Evolutionary conservation across 2,797 vertebrate species (phyloP), one percentile per base, ranked within the genome.

Genomic region (Alfaro cultratus): DNA sequence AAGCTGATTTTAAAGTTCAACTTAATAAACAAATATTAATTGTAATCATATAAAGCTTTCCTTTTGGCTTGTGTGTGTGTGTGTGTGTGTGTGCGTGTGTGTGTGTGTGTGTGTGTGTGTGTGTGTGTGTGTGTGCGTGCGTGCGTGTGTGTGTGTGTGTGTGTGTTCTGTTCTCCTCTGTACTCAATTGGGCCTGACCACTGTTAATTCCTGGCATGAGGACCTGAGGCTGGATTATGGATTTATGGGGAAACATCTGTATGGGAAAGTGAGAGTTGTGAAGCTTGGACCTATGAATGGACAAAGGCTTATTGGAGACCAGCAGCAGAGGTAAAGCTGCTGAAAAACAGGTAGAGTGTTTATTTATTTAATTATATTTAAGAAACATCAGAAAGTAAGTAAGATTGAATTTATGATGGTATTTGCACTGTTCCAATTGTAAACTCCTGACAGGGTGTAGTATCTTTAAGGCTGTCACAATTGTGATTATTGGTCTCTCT

Each of bases 131-230:
- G 60, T 62, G 21, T 21, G 45, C 75, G 45, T 49, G 16, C 55
- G 15, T 60, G 71, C 79, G 67, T 62, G 51, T 43, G 23, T 80
- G 67, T 62, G 60, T 62, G 21, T 21, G 45, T 76, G 45, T 49
- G 16, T 62, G 15, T 60, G 71, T 70, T 75, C 75, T 73, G 51
- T 73, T 70, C 29, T 39, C 67, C 34, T 45, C 29, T 67, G 36
- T 83, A 51, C 57, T 18, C 45, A 86, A 90, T 92, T 87, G 74
- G 80, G 86, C 75, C 74, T 55, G 82, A 68, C 81, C 68, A 80
- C 87, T 87, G 87, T 89, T 95, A 94, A 95, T 95, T 93, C 93
- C 76, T 89, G 89, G 85, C 92, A 90, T 91, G 88, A 89, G 80
- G 89, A 83, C 84, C 76, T 84, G 87, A 80, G 87, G 84, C 53